These are phyloP conservation scores for Cichlasoma orientale DNA, from an alignment of 2,797 vertebrate genomes.

Conservation along the genomic window DNA sequence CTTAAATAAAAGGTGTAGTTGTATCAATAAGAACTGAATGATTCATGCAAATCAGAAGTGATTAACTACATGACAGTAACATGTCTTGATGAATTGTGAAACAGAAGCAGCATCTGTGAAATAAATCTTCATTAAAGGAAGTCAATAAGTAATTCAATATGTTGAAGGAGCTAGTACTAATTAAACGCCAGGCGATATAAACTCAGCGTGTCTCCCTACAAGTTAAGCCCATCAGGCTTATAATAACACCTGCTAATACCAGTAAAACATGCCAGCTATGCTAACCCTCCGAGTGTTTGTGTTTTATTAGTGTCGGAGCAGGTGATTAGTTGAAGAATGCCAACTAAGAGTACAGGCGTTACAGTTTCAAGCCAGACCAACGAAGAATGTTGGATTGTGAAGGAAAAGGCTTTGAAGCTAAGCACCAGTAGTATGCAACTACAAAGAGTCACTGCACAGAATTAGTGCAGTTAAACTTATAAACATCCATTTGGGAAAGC, in stretches of 20 bases:
- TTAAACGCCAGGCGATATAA: constrained; percentile 38
- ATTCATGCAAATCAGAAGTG: neutral
- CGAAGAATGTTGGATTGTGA: constrained; percentile 11
- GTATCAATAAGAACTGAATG: neutral
- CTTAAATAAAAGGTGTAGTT: neutral
- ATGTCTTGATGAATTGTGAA: neutral
- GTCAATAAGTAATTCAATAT: neutral
- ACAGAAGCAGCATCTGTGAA: neutral
- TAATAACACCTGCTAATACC: constrained; percentile 51
- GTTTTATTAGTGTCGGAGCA: constrained; percentile 45
- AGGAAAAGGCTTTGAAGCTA: constrained; percentile 11
- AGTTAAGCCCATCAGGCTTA: constrained; percentile 35
- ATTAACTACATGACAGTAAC: neutral
- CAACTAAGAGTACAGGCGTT: constrained; percentile 36
- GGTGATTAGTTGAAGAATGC: constrained; percentile 49
- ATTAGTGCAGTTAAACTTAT: neutral
- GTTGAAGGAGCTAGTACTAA: constrained; percentile 22
- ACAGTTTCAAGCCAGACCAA: constrained; percentile 25
- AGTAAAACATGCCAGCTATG: constrained; percentile 51
- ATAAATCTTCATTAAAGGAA: neutral
- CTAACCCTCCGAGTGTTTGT: constrained; percentile 18
- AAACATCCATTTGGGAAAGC: neutral
- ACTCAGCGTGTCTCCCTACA: constrained; percentile 22
- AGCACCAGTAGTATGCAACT: neutral
- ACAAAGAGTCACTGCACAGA: neutral